Percentiles rank a stretch among this genome's conserved stretches.
These are phyloP conservation scores for Apaloderma vittatum DNA, from an alignment of 2,113 vertebrate species.

Conservation along the genomic window DNA sequence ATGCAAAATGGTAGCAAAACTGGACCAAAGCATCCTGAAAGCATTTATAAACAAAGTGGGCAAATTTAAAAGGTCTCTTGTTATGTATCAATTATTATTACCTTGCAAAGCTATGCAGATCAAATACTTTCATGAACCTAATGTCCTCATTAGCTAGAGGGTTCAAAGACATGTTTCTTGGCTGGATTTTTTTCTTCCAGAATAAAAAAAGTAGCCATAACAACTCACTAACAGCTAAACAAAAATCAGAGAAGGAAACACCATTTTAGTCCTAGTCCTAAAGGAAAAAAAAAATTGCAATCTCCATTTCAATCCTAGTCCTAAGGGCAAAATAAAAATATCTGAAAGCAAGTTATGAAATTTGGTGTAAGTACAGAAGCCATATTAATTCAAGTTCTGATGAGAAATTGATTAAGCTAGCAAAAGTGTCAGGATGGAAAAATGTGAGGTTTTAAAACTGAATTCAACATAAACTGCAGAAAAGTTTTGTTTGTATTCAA, in stretches of 20 bases:
- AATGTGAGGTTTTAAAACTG: background rate
- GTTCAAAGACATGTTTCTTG: background rate
- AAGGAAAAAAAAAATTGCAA: background rate
- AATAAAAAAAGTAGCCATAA: background rate
- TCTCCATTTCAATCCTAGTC: background rate
- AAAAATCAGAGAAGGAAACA: background rate
- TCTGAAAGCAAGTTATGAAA: background rate
- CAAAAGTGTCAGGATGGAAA: background rate
- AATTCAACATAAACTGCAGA: background rate
- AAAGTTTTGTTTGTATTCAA: background rate
- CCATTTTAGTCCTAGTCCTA: background rate
- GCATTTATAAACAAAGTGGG: background rate
- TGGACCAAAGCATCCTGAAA: background rate
- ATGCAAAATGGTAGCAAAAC: slow-evolving; percentile 2
- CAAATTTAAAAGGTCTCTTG: background rate
- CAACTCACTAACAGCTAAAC: background rate
- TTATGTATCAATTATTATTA: background rate
- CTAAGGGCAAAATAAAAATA: background rate
- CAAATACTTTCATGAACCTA: background rate
- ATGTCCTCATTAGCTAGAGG: background rate
- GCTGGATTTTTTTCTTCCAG: background rate
- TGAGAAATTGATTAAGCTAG: background rate
- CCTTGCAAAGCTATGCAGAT: background rate
- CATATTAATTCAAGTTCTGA: background rate
- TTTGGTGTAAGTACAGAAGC: background rate